Base-by-base conservation (phyloP, 2,113 vertebrate species). In the Arenaria interpres region DNA sequence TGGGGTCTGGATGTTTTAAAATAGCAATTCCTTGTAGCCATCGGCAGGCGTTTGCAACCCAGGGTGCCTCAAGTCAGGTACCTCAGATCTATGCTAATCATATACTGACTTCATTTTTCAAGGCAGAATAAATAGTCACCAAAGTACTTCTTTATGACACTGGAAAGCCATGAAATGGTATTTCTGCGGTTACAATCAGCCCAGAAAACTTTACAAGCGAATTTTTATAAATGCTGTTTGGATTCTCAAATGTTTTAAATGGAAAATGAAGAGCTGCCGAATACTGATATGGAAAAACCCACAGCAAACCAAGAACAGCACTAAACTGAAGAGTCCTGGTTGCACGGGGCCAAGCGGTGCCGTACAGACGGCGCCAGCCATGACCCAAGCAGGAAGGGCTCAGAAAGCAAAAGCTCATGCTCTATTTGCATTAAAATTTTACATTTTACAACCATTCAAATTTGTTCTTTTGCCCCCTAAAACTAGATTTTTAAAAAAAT, bases 301-400 rank as follows among this genome's bases (percentile, higher is more conserved):
- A 11, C 30, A 54, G 35, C 18, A 41, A 57, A 33, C 1, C 27
- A 20, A 30, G 50, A 6, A 10, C 17, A 16, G 10, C 2, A 43
- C 22, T 8, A 3, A 18, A 6, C 10, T 9, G 54, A 6, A 39
- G 53, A 41, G 43, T 4, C 51, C n/a, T 20, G n/a, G 2, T 0
- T 15, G 33, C 21, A 1, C 12, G 6, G 22, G 50, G 41, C 30
- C 20, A 3, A 2, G 9, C 12, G 2, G 7, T 0, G 7, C 33
- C 23, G 41, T 4, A 8, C 1, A 2, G 8, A 35, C 12, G 3
- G n/a, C 20, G 39, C 22, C 71, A 37, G 57, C 50, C 3, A 0
- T 17, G 27, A 33, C 46, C 41, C 1, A 1, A 12, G 30, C 51
- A 50, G 20, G 3, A 1, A 21, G 0, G 7, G 14, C 53, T 73